Evolutionary conservation across 2,888 invertebrate genomes (phyloP), one percentile per base, ranked within the genome.

Genomic region (Dioctria linearis): DNA sequence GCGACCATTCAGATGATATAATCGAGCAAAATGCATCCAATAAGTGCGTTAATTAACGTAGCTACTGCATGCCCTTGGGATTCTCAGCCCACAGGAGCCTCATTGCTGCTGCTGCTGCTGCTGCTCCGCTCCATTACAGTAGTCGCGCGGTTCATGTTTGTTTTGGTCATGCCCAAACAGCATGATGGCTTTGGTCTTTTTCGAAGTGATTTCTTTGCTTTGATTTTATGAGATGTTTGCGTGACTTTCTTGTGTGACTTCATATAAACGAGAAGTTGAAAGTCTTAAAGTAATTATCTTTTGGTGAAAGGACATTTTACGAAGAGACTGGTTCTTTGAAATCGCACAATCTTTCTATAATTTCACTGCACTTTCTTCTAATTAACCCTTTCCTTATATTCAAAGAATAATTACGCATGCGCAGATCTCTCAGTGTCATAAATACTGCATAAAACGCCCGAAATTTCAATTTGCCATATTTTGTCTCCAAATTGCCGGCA

Each of bases 1-100:
- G 76, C 39, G 46, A 49, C 49, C 61, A 13, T 46, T 43, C 6
- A 13, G 49, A 40, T 63, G 63, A 57, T 57, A 49, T 54, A 54
- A 66, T 66, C 79, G 46, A n/a, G 57, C 57, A 43, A 79, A 79
- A 79, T 79, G 67, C 79, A 79, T 79, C 67, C 79, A 43, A 79
- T 79, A 79, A 79, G 57, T 13, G 65, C 79, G 79, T 67, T 79
- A 79, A 79, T 79, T 79, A 79, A 54, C 66, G 54, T 59, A 43
- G 67, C 79, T 69, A 69, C 79, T 79, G 79, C 79, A 59, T 76
- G 76, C 76, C 63, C 76, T 63, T 63, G 76, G 76, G 76, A 63
- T 42, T 76, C 5, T 13, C 39, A 46, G 3, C 3, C 63, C 76
- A 46, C 59, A 13, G 76, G 49, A 63, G 61, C 49, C 63, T 37